Evolutionary conservation across 2,113 vertebrate species (phyloP), one percentile per base, ranked within the genome.

Genomic region (Guaruba guarouba): DNA sequence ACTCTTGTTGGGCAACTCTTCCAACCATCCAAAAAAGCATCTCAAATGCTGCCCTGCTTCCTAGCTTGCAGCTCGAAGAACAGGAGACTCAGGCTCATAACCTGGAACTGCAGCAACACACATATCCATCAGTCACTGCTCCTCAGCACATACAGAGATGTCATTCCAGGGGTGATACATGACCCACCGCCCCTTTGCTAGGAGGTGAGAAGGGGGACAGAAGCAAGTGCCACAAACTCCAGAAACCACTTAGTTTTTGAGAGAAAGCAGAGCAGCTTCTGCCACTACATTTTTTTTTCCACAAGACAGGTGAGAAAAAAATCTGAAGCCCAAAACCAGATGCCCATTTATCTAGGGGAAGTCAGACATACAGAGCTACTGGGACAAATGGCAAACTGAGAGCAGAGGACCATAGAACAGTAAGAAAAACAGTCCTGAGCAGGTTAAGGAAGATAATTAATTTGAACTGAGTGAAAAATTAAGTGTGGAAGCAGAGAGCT

Each of bases 1-100:
- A 4, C 12, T 18, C 7, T 4, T 44, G 23, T 1, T 0, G 2
- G 41, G 23, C 13, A 39, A 7, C 17, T 57, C 74, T 51, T 54
- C 37, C 0, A 0, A 63, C 4, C 2, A 0, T 35, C 33, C 43
- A 19, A 22, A 22, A 64, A 17, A 48, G 11, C 15, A 41, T 4
- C 54, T 37, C 41, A 68, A 37, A 69, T 17, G 18, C 33, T 68
- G 41, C 13, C 17, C 41, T 1, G 1, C 44, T 67, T 81, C 52
- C 33, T 37, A 74, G 28, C 24, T 33, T 41, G 7, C 17, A 25
- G 2, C 6, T 4, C 20, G 18, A 57, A 8, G 7, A 39, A 43
- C 0, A 10, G 46, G 1, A 76, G 15, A n/a, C 4, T 17, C 48
- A 25, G 48, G 33, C 29, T n/a, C 68, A 25, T 17, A n/a, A 76